A percentile compares a stretch with the other conserved stretches of the same genome.
Evolutionary conservation across 2,113 vertebrate genomes (phyloP).

Genomic region (Fulica atra): DNA sequence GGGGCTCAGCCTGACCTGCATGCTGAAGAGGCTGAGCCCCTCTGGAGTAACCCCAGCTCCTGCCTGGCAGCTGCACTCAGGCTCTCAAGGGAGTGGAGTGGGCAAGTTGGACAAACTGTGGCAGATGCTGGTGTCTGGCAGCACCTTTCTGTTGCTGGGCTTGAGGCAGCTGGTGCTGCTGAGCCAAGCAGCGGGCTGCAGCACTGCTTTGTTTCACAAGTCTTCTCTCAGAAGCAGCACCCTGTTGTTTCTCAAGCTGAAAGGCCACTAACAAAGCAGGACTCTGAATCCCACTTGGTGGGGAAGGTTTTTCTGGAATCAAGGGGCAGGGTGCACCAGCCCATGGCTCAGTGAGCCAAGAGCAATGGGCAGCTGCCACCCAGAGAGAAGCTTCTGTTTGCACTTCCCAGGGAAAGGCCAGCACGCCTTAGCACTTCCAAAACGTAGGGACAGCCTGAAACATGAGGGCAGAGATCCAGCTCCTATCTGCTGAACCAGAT

Average conservation of each 20-base stretch:
- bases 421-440: background rate
- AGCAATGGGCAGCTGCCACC: background rate
- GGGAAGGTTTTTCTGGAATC: background rate
- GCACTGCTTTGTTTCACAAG: background rate
- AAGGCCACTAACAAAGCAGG: background rate
- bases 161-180: background rate
- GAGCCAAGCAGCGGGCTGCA: background rate
- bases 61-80: background rate
- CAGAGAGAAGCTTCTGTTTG: background rate
- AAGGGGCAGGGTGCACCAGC: rapidly evolving
- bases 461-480: background rate
- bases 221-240: background rate
- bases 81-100: background rate
- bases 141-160: background rate
- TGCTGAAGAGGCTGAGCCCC: background rate
- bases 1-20: background rate
- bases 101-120: background rate
- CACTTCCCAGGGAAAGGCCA: background rate
- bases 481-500: background rate
- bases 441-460: background rate
- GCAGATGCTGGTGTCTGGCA: background rate
- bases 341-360: background rate
- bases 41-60: background rate
- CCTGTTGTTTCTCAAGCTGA: background rate
- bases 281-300: background rate